Base-by-base conservation (phyloP, 2,888 invertebrate genomes). In the Sesamia inferens region DNA sequence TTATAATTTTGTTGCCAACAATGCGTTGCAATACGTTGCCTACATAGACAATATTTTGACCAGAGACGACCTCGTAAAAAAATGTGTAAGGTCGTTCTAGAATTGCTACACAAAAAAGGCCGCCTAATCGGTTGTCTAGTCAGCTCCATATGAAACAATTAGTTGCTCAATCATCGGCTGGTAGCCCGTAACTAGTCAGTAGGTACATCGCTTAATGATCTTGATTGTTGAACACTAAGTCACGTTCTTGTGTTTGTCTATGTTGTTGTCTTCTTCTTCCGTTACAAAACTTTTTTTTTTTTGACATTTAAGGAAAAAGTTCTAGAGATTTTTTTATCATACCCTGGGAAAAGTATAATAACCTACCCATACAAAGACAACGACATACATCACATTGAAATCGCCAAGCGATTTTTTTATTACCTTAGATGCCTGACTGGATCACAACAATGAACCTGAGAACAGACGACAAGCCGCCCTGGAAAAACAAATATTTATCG, bases 331-430 rank as follows among this genome's bases (percentile, higher is more conserved):
- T 16, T 31, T 13, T 16, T 5, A 5, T 8, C 5, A 22, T 1
- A 7, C 0, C 59, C 16, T 0, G 22, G 8, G 10, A 24, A 24
- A 44, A n/a, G 4, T n/a, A 24, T 44, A 11, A 19, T 7, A 24
- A 65, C 55, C 14, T 10, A 24, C 42, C n/a, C 10, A 66, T 19
- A 22, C 8, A 31, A 42, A 24, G 24, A 57, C 19, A 66, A 61
- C 31, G 11, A 69, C 57, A 68, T 48, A 61, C 63, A 77, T 73
- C 77, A 81, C 78, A 81, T 54, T 62, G 65, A 73, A 16, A 76
- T 42, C 75, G 88, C 90, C 68, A 63, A 68, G 91, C 89, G 88
- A 86, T 42, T 57, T 72, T 76, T 74, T 85, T 64, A 82, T 79
- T 71, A 10, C 58, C 64, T 67, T 69, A 68, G 44, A n/a, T 74